These are phyloP conservation scores for Columba guinea DNA, from an alignment of 2,797 vertebrate species.

Conservation along the genomic window DNA sequence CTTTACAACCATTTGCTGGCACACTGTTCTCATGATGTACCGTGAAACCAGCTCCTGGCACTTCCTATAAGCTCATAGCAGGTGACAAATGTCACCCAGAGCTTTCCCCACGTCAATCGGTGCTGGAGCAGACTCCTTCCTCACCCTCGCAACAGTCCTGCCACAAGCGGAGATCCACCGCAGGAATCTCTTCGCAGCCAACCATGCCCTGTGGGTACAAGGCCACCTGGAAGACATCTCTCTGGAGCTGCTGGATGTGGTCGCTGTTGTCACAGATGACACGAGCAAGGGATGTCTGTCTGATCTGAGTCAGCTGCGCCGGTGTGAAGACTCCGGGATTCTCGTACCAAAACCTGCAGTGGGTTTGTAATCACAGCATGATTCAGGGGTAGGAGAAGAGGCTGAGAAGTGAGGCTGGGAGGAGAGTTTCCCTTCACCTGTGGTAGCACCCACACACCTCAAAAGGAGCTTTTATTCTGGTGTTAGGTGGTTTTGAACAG, in stretches of 20 bases:
- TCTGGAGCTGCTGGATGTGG: slow-evolving; percentile 72
- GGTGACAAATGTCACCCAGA: not conserved
- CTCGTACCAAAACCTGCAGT: slow-evolving; percentile 75
- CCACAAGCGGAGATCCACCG: slow-evolving; percentile 71
- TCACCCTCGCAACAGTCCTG: slow-evolving; percentile 77
- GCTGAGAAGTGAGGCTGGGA: not conserved
- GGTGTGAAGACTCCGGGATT: slow-evolving; percentile 71
- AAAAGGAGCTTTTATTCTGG: not conserved
- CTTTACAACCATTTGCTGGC: not conserved
- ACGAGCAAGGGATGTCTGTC: slow-evolving; percentile 70
- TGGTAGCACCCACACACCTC: not conserved
- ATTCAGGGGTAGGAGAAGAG: not conserved
- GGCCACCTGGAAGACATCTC: slow-evolving; percentile 70
- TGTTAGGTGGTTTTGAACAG: not conserved
- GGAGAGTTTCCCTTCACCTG: not conserved
- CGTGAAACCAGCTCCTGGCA: not conserved
- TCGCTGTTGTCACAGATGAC: slow-evolving; percentile 78
- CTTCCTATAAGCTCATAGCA: not conserved
- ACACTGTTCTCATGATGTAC: not conserved
- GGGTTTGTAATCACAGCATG: not conserved
- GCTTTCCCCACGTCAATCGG: fast-evolving
- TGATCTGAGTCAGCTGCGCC: slow-evolving; percentile 69
- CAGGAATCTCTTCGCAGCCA: slow-evolving; percentile 60
- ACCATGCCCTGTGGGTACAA: slow-evolving; percentile 69
- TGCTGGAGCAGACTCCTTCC: not conserved